Percentiles rank a stretch among this genome's conserved stretches.
Evolutionary conservation across 2,888 invertebrate genomes (phyloP).

Genomic region (Orchesella flavescens): DNA sequence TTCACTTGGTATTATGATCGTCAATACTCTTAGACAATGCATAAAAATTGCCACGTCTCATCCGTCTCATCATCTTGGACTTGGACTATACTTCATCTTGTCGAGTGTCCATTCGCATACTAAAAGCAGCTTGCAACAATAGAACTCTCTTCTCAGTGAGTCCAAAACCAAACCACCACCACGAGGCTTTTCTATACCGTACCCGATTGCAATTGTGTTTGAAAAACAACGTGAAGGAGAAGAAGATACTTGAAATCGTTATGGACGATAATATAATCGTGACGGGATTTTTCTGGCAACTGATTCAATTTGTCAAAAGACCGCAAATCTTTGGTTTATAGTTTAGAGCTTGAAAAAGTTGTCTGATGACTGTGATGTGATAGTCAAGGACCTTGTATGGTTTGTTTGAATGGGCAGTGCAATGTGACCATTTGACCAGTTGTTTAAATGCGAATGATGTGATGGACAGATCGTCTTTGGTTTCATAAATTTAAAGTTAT

Average conservation of each 20-base stretch:
- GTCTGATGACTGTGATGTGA: not conserved
- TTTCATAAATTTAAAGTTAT: not conserved
- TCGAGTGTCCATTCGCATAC: not conserved
- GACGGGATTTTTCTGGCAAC: not conserved
- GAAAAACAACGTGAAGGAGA: not conserved
- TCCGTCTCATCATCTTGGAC: not conserved
- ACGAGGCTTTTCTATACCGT: not conserved
- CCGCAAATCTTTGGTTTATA: not conserved
- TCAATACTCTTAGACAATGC: too few relatives aligned
- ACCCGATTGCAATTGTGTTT: not conserved
- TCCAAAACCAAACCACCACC: not conserved
- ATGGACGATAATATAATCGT: not conserved
- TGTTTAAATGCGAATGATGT: not conserved
- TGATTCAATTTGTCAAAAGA: constrained; percentile 21
- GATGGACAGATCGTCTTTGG: not conserved
- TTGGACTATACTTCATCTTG: not conserved
- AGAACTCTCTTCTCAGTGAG: too few relatives aligned
- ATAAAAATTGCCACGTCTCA: not conserved
- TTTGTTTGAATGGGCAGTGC: not conserved
- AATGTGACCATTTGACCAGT: not conserved
- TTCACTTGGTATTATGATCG: not conserved
- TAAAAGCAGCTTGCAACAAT: constrained; percentile 4
- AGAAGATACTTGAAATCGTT: not conserved
- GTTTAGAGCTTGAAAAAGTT: too few relatives aligned
- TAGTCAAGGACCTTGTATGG: constrained; percentile 9